Evolutionary conservation across 1,140 invertebrate species (phyloP), one percentile per base, ranked within the genome.

Genomic region (Anoplophora glabripennis): DNA sequence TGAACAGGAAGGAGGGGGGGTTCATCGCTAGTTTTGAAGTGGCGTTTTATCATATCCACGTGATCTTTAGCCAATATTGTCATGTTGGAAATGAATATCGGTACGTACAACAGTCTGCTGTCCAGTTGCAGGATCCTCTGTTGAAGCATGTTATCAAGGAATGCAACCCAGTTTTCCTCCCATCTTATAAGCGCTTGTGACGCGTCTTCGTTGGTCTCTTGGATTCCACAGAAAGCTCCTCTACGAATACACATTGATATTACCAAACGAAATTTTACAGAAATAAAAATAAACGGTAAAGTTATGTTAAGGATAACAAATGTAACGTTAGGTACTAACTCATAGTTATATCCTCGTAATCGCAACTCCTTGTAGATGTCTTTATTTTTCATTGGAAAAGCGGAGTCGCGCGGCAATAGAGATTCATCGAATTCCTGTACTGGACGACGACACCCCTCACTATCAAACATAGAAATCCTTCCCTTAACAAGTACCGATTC

Each of bases 341-440:
- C 3, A 76, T 98, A 98, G 59, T 97, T 88, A 72, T 98, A 98
- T 0, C 96, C 96, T 67, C 94, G 82, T 0, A 97, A 80, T 67
- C 87, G 81, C 0, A 98, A 76, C 75, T 97, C 94, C 72, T 96
- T 96, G 74, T 98, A 98, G 48, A 97, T 83, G 72, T 98, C 94
- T 53, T 85, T 86, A 1, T 77, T 78, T 0, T 53, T 64, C 52
- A 67, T 15, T 17, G 52, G 34, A 3, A 52, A 35, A 40, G 18
- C n/a, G 49, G 49, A 48, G 14, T 21, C 18, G 9, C 34, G 10
- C 8, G 28, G 34, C n/a, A n/a, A n/a, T n/a, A n/a, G n/a, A n/a
- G n/a, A 17, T 15, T 9, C 8, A 7, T n/a, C n/a, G n/a, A n/a
- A n/a, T n/a, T n/a, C n/a, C 36, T 37, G 34, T 7, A 7, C 18